A percentile compares a stretch with the other conserved stretches of the same genome.
Conservation (phyloP, 2,113 vertebrate species). For the Campylomormyrus numenius region DNA sequence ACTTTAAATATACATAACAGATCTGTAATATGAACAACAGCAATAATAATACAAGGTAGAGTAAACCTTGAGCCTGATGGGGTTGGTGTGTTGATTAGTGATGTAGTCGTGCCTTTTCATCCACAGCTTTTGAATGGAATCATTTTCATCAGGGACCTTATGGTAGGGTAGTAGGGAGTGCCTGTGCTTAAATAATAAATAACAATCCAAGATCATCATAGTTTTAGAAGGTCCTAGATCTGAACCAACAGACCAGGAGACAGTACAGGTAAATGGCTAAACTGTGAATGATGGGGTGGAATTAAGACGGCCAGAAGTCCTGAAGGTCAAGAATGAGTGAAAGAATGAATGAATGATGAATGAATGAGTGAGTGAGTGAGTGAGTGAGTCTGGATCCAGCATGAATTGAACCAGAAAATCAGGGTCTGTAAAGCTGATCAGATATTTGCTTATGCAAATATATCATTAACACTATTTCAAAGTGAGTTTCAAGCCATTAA, state of each 20-base stretch:
- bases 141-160: background rate
- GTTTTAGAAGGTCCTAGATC: background rate
- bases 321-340: background rate
- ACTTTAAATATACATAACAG: background rate
- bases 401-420: background rate
- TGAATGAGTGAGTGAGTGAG: background rate
- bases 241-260: background rate
- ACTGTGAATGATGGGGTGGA: background rate
- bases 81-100: background rate
- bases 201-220: background rate
- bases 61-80: background rate
- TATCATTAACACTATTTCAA: constrained; percentile 6
- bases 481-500: background rate
- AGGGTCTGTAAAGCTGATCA: background rate
- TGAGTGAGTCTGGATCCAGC: background rate
- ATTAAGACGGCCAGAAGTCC: background rate
- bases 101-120: background rate
- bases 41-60: background rate
- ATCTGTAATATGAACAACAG: background rate
- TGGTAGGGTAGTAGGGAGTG: background rate
- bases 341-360: background rate
- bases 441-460: constrained; percentile 4
- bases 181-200: background rate
- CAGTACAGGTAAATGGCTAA: background rate
- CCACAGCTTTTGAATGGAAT: background rate